These are phyloP conservation scores for Acanthurus tractus DNA, from an alignment of 2,797 vertebrate species.

Conservation along the genomic window DNA sequence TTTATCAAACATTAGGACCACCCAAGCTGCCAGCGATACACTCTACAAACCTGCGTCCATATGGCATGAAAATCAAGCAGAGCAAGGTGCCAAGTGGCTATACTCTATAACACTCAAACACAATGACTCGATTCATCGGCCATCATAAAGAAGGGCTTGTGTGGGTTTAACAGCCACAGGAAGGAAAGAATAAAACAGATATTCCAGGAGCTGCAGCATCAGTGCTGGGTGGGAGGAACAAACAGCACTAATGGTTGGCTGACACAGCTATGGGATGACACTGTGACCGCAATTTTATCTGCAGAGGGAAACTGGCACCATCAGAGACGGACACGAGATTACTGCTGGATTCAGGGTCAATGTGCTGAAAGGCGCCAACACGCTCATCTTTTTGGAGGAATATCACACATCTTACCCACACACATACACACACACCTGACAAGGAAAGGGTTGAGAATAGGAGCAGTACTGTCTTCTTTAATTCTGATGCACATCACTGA, in stretches of 20 bases:
- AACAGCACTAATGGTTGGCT: conserved; percentile 45
- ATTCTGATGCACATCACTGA: background rate
- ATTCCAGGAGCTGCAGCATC: conserved; percentile 47
- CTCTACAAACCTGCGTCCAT: conserved; percentile 65
- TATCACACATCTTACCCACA: conserved; percentile 61
- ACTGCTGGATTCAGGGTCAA: conserved; percentile 49
- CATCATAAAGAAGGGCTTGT: conserved; percentile 64
- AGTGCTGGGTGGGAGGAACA: conserved; percentile 48
- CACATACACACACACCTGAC: conserved; percentile 48
- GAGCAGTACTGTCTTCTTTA: conserved; percentile 14
- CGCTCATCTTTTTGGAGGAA: conserved; percentile 29
- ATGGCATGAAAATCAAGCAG: conserved; percentile 57
- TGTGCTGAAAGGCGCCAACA: conserved; percentile 47
- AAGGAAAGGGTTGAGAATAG: conserved; percentile 32
- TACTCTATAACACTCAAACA: conserved; percentile 62
- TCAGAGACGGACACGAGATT: conserved; percentile 45
- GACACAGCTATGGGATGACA: conserved; percentile 53
- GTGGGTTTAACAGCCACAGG: conserved; percentile 43
- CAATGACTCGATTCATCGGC: conserved; percentile 68
- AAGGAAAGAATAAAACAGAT: conserved; percentile 64
- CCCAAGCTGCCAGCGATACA: conserved; percentile 68
- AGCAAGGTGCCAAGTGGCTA: conserved; percentile 62
- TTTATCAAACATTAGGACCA: conserved; percentile 77
- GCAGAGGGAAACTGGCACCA: conserved; percentile 47
- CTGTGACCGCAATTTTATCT: conserved; percentile 53